phyloP scores from a whole-genome alignment of 2,113 vertebrate species.

The Austrofundulus limnaeus region DNA sequence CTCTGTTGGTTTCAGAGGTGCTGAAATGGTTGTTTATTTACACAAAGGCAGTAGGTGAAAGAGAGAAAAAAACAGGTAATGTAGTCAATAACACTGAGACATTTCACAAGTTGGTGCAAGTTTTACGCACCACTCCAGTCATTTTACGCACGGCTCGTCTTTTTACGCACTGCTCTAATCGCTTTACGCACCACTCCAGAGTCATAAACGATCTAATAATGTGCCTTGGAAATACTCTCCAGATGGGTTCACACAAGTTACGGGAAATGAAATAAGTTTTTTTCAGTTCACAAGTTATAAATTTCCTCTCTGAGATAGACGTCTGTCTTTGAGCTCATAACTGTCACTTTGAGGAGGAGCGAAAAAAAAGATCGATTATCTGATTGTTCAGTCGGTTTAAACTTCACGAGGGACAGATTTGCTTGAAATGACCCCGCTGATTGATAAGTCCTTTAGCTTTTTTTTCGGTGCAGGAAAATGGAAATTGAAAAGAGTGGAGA shows the following conservation, averaged over 20 bases:
- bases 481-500: constrained; percentile 66
- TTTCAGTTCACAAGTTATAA: constrained; percentile 12
- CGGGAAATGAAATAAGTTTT: neutral
- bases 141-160: too few species aligned
- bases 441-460: constrained; percentile 75
- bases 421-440: constrained; percentile 70
- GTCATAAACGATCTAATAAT: neutral
- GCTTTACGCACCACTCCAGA: neutral
- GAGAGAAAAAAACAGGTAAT: too few species aligned
- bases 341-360: neutral
- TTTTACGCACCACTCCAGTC: neutral
- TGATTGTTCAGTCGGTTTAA: constrained; percentile 53
- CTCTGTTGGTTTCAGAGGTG: constrained; percentile 74
- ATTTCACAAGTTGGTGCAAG: neutral
- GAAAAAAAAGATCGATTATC: neutral
- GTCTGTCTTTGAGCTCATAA: constrained; percentile 32
- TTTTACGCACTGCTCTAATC: too few species aligned
- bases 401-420: constrained; percentile 47
- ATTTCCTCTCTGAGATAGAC: constrained; percentile 17
- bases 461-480: constrained; percentile 59
- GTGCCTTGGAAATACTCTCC: neutral
- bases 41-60: constrained; percentile 56
- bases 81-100: too few species aligned
- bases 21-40: constrained; percentile 71
- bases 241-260: neutral